Percentiles rank a stretch among this genome's conserved stretches.
phyloP scores from a whole-genome alignment of 1,140 invertebrate genomes.

The Tribolium madens region DNA sequence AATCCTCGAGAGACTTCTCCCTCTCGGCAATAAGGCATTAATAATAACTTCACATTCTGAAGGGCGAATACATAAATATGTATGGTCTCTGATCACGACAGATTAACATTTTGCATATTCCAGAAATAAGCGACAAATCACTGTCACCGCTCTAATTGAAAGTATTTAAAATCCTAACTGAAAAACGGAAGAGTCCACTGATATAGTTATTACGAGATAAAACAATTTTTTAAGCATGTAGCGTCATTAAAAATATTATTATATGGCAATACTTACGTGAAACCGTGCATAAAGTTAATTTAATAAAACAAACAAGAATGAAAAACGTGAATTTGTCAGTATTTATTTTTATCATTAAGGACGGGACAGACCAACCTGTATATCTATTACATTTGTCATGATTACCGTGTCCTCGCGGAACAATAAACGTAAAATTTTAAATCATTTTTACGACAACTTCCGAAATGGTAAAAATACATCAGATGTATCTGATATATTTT shows the following conservation, averaged over 20 bases:
- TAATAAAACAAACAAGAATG: not conserved
- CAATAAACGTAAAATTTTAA: slow-evolving; percentile 29
- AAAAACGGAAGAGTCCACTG: not conserved
- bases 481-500: slow-evolving; percentile 18
- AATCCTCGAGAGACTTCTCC: slow-evolving; percentile 3
- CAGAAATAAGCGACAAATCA: slow-evolving; percentile 38
- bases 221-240: not conserved
- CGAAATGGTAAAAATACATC: slow-evolving; percentile 30
- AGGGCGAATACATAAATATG: slow-evolving; percentile 42
- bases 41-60: slow-evolving; percentile 37
- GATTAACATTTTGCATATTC: slow-evolving; percentile 39
- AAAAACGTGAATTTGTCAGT: not conserved
- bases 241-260: not conserved
- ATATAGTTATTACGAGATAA: not conserved
- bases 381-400: slow-evolving; percentile 10
- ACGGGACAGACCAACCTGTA: not conserved
- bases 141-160: slow-evolving; percentile 1
- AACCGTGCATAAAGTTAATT: not conserved
- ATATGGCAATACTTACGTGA: not conserved
- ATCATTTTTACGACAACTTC: slow-evolving; percentile 27
- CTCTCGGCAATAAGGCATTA: slow-evolving; percentile 30
- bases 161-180: not conserved
- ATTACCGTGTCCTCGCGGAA: slow-evolving; percentile 15
- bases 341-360: not conserved
- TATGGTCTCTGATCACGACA: slow-evolving; percentile 28